Percentiles rank a stretch among this genome's conserved stretches.
Evolutionary conservation across 2,113 vertebrate species (phyloP).

Genomic region (Illadopsis cleaveri): DNA sequence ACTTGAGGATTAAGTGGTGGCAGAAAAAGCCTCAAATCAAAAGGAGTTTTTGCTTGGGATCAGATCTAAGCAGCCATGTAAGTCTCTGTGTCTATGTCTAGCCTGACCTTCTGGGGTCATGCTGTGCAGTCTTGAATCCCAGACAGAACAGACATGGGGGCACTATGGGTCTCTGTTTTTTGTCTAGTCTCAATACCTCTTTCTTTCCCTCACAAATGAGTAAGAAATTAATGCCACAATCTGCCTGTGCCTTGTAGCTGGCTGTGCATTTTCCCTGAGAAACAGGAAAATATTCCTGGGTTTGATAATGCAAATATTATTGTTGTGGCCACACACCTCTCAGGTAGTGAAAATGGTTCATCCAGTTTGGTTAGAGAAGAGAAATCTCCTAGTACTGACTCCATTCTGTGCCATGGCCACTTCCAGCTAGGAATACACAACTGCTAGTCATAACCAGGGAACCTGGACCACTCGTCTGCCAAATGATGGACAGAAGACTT

Average conservation of each 20-base stretch:
- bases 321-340: rapidly evolving
- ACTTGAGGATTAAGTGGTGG: not conserved
- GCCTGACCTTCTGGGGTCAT: not conserved
- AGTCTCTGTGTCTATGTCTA: not conserved
- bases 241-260: not conserved
- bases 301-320: not conserved
- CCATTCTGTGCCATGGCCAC: not conserved
- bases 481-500: not conserved
- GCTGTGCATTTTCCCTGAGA: not conserved
- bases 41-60: not conserved
- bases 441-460: not conserved
- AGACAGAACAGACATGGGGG: not conserved
- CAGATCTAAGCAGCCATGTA: not conserved
- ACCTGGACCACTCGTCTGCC: not conserved
- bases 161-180: not conserved
- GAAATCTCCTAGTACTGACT: not conserved
- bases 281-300: not conserved
- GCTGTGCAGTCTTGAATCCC: not conserved
- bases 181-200: not conserved
- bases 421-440: not conserved
- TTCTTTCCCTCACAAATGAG: not conserved
- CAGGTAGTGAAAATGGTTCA: not conserved
- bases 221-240: not conserved
- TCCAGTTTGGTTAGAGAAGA: not conserved
- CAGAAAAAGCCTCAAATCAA: not conserved